Evolutionary conservation across 2,797 vertebrate species (phyloP).

Genomic region (Rousettus madagascariensis): DNA sequence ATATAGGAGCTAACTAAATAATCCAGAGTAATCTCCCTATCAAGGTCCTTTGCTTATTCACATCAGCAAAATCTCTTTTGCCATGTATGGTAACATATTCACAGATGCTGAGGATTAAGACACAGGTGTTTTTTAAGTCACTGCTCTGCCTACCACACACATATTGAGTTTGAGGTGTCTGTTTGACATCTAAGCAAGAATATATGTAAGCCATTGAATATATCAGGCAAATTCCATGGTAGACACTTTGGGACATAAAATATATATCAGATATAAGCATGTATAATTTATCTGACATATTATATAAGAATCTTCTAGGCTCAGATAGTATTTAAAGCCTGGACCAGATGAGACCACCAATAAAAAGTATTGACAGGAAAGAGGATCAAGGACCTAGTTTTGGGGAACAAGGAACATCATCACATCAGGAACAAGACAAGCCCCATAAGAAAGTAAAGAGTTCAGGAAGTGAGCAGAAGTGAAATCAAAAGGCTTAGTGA

Average conservation of each 20-base stretch:
- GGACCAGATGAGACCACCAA: not conserved
- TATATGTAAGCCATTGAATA: not conserved
- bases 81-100: not conserved
- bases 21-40: not conserved
- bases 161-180: not conserved
- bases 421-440: not conserved
- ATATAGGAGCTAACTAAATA: not conserved
- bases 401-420: rapidly evolving
- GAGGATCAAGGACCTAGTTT: not conserved
- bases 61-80: not conserved
- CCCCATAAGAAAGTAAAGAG: rapidly evolving
- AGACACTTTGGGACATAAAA: not conserved
- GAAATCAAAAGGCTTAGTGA: not conserved
- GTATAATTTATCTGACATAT: not conserved
- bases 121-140: not conserved
- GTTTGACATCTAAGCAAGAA: not conserved
- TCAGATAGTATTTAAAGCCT: not conserved
- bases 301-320: not conserved
- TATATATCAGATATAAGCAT: not conserved
- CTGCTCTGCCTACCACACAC: not conserved
- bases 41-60: not conserved
- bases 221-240: not conserved
- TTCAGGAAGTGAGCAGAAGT: too few species aligned
- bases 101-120: not conserved
- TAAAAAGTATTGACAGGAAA: not conserved